Evolutionary conservation across 64 coral and sea anemone genomes (phyloP), one percentile per base, ranked within the genome.

Genomic region (Montipora cactus): DNA sequence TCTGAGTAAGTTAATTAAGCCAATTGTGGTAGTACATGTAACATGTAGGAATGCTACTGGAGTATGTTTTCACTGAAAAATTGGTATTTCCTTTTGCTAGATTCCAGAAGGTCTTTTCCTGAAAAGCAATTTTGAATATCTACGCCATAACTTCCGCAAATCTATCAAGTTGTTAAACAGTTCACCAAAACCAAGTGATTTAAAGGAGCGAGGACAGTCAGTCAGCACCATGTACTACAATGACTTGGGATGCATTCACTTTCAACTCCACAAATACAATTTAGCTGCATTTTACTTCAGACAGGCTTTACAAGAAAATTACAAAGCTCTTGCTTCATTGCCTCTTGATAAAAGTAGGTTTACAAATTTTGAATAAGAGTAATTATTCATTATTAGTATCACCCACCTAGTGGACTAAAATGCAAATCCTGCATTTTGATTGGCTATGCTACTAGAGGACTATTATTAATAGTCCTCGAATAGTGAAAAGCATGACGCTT

Each of bases 181-280:
- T 78, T 95, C 95, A 25, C 95, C 94, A 4, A 99, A 99, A 75
- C 79, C 89, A 58, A 81, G 78, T 11, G 70, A 83, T 45, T 55
- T 94, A 8, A 19, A 49, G 15, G 90, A 94, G 14, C 91, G 89
- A 48, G 98, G 98, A 13, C 92, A 99, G 85, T 91, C 91, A 14
- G 28, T 96, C 1, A 92, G 80, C 81, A 96, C 98, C 9, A 99
- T 99, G 98, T 99, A 99, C 87, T 99, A 92, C 80, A 99, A 99
- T 70, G 92, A 99, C 79, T 90, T 99, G 12, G 98, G 98, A 22
- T 99, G 98, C 71, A 94, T 99, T 92, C 98, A 99, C 84, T 99
- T 89, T 74, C 98, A 99, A 76, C 94, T 99, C 86, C 95, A 96
- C 83, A 99, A 99, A 44, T 99, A 99, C 75, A 99, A 96, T 75